Base-by-base conservation (phyloP, 2,113 vertebrate genomes). In the Epinephelus cyanopodus region DNA sequence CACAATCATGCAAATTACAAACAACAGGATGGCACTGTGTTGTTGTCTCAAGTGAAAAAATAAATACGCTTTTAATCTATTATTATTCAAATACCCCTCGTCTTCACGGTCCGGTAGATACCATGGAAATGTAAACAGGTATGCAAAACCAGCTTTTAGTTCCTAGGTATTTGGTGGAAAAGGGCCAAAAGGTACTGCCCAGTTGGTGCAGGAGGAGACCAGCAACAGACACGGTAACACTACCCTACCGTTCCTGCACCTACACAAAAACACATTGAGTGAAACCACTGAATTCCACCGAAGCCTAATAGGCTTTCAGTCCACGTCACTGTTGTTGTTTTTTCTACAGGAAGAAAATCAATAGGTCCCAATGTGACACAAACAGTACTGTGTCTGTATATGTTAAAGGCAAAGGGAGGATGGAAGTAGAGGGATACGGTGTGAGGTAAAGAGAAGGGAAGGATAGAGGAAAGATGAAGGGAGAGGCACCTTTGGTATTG, bases 281-380 rank as follows among this genome's bases (percentile, higher is more conserved):
- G 2, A 18, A 18, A 15, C 50, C 11, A 53, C 10, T 48, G 33
- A 27, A 29, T 39, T 54, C 23, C 69, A 60, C 21, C 25, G 6
- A 27, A 52, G 71, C 9, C 42, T 39, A 48, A 68, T 62, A 57
- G 3, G 62, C 62, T 73, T 75, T 76, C 52, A 48, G n/a, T 61
- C 67, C 25, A 1, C 57, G 77, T 72, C 33, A 71, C 47, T 13
- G 64, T 25, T 68, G 61, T 74, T 57, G 45, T 60, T 65, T 82
- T 83, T 69, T 14, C 42, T 53, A 19, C 18, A 21, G 53, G 25
- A 13, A 19, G 25, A 74, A 29, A 78, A 81, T 81, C 81, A 78
- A 89, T 83, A 83, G 53, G 68, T 68, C 72, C 53, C 0, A 52
- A 76, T 62, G 83, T 57, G 0, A 85, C 61, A 45, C 25, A 53